phyloP scores from a whole-genome alignment of 1,140 invertebrate genomes.

The Plectrocnemia conspersa region DNA sequence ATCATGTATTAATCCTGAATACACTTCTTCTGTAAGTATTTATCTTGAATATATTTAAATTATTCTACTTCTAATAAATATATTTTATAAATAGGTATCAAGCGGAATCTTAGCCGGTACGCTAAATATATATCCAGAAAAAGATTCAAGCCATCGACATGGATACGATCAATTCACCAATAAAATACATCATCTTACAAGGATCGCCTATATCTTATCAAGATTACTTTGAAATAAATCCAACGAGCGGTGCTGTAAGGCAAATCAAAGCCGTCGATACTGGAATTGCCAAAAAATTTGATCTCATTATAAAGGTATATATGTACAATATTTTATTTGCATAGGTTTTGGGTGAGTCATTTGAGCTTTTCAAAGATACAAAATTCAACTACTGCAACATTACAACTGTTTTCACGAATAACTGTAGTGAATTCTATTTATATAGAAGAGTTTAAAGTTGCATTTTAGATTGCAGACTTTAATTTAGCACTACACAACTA shows the following conservation, averaged over 20 bases:
- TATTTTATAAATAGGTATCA: slow-evolving; percentile 57
- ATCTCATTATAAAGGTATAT: slow-evolving; percentile 54
- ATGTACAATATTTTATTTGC: too few species aligned
- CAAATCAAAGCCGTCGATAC: slow-evolving; percentile 77
- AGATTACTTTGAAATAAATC: slow-evolving; percentile 81
- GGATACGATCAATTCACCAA: slow-evolving; percentile 77
- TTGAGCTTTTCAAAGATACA: too few species aligned
- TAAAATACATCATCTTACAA: slow-evolving; percentile 75
- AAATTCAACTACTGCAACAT: too few species aligned
- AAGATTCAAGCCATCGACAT: slow-evolving; percentile 84
- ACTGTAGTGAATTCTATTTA: too few species aligned
- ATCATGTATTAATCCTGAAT: slow-evolving; percentile 78
- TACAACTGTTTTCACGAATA: too few species aligned
- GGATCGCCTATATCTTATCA: slow-evolving; percentile 70
- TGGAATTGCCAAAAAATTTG: slow-evolving; percentile 65
- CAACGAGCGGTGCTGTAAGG: slow-evolving; percentile 70
- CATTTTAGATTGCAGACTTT: too few species aligned
- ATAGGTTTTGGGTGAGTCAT: too few species aligned
- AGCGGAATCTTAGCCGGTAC: slow-evolving; percentile 76
- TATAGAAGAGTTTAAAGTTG: too few species aligned
- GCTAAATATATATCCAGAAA: slow-evolving; percentile 77
- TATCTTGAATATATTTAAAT: slow-evolving; percentile 12
- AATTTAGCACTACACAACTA: too few species aligned
- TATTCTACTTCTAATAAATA: slow-evolving; percentile 10
- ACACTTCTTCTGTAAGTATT: slow-evolving; percentile 51